Base-by-base conservation (phyloP, 2,113 vertebrate species). In the Pangasianodon gigas region DNA sequence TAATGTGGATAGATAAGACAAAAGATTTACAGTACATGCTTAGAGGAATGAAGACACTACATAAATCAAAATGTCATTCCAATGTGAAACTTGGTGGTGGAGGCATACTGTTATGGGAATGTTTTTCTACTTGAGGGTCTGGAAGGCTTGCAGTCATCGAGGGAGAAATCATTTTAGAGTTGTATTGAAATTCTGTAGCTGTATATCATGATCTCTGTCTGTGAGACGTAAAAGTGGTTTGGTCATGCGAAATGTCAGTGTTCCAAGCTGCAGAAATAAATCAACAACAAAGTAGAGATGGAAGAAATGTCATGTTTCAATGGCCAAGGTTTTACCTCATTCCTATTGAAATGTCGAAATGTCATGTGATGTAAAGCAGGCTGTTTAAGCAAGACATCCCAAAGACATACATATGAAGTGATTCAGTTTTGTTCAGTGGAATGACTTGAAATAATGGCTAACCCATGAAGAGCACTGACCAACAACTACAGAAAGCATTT, bases 301-400 rank as follows among this genome's bases (percentile, higher is more conserved):
- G 29, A 81, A 32, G 51, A 54, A 81, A 84, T 29, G 21, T 52
- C 65, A 74, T 71, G 46, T 86, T 86, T 52, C 44, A 54, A 8
- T 52, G 48, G 65, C 65, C 65, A 86, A 26, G 48, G 24, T 71
- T 69, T 86, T 65, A 86, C 65, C 48, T 86, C 85, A 86, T 86
- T 86, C 65, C 48, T 1, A 86, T 18, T 69, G 44, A 85, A 85
- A 51, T 18, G 62, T 32, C 37, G 37, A 37, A 37, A 37, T 85
- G 46, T 69, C 62, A 71, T 6, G 9, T 71, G 85, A 86, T 86
- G 10, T 54, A 71, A 74, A 74, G n/a, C 85, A 86, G 65, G 85
- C n/a, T 44, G 83, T 62, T 46, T 1, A 26, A 84, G 37, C 37
- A 29, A 46, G 58, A 13, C 85, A 54, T 69, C 29, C 19, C 18